Evolutionary conservation across 1,140 invertebrate species (phyloP).

Genomic region (Lepidotrigona ventralis): DNA sequence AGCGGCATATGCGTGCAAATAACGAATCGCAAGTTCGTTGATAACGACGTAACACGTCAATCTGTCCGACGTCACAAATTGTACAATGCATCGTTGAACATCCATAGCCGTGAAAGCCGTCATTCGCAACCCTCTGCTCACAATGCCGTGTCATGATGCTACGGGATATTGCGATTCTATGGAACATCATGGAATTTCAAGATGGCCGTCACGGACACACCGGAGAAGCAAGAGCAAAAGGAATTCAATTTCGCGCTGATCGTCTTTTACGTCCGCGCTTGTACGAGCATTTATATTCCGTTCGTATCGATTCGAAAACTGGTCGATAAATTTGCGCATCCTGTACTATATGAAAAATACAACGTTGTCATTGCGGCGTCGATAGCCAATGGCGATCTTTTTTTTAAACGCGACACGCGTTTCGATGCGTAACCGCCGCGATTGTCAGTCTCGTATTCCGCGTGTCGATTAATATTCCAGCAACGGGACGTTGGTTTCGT

Average conservation of each 20-base stretch:
- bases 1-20: not conserved
- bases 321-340: slow-evolving; percentile 49
- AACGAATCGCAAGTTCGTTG: not conserved
- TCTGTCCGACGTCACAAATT: not conserved
- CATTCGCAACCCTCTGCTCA: slow-evolving; percentile 20
- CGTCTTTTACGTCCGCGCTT: slow-evolving; percentile 45
- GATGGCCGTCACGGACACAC: slow-evolving; percentile 54
- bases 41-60: not conserved
- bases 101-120: slow-evolving; percentile 17
- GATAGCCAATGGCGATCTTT: not conserved
- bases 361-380: not conserved
- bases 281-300: slow-evolving; percentile 48
- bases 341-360: not conserved
- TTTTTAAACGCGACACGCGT: not conserved
- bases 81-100: not conserved
- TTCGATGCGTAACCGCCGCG: no score
- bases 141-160: slow-evolving; percentile 38
- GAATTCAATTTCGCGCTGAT: slow-evolving; percentile 58
- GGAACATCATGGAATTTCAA: slow-evolving; percentile 69
- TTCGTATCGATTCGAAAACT: slow-evolving; percentile 42
- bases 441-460: not conserved
- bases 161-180: slow-evolving; percentile 63
- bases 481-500: not conserved
- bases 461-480: not conserved
- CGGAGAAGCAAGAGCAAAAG: slow-evolving; percentile 50